These are phyloP conservation scores for Unio delphinus DNA, from an alignment of 2,888 invertebrate species.

Conservation along the genomic window DNA sequence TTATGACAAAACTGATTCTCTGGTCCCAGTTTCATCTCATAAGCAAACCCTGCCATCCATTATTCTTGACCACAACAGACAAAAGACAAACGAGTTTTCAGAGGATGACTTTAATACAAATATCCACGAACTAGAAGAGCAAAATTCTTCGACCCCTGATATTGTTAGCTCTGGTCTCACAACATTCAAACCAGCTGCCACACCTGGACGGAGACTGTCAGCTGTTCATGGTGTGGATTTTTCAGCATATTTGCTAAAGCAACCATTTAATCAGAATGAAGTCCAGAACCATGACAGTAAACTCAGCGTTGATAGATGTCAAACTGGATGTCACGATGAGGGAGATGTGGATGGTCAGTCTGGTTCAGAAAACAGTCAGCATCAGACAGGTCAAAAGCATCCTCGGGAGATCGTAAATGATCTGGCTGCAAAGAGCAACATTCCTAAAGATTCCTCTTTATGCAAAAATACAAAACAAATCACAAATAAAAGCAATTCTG, in stretches of 20 bases:
- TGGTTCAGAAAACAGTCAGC: conserved; percentile 1
- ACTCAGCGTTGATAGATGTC: background rate
- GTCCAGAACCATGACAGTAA: background rate
- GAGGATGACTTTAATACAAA: too few species aligned
- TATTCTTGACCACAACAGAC: too few species aligned
- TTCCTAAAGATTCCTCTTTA: background rate
- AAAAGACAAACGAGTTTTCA: too few species aligned
- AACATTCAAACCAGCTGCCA: conserved; percentile 12
- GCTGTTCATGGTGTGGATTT: conserved; percentile 31
- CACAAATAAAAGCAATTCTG: too few species aligned
- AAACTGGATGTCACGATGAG: background rate
- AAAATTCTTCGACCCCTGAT: too few species aligned
- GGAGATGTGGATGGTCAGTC: too few species aligned
- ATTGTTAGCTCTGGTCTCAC: too few species aligned
- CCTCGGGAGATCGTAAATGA: background rate
- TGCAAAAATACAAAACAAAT: too few species aligned
- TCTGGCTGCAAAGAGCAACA: background rate
- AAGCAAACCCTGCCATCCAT: too few species aligned
- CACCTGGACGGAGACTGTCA: conserved; percentile 32
- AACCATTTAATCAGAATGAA: conserved; percentile 1
- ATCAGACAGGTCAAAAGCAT: background rate
- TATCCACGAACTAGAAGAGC: too few species aligned
- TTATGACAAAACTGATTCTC: too few species aligned
- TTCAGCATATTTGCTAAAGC: conserved; percentile 34
- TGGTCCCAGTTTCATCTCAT: too few species aligned